phyloP scores from a whole-genome alignment of 1,140 invertebrate species.

The Cyrtorhinus lividipennis region DNA sequence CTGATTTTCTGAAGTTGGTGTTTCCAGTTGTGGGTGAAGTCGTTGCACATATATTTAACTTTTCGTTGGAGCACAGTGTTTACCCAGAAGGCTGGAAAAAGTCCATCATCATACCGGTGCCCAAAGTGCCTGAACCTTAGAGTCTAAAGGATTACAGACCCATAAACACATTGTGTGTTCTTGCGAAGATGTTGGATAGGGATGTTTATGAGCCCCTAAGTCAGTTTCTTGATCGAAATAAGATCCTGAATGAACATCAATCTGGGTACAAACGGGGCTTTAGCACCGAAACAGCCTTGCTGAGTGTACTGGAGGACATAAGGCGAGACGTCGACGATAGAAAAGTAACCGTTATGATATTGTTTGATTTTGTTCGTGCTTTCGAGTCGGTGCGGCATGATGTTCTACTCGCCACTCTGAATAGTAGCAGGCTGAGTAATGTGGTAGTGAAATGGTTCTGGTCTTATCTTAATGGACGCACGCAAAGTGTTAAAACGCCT shows the following conservation, averaged over 20 bases:
- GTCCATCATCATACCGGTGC: background rate
- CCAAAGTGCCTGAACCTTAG: background rate
- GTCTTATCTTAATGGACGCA: background rate
- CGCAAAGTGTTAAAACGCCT: background rate
- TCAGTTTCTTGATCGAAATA: background rate
- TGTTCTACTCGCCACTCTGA: background rate
- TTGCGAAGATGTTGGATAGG: background rate
- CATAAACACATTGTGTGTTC: background rate
- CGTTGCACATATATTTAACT: background rate
- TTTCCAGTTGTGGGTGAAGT: background rate
- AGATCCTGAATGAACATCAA: background rate
- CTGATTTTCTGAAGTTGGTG: background rate
- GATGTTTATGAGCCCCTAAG: background rate
- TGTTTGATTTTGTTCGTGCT: slow-evolving; percentile 9
- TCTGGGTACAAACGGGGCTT: background rate
- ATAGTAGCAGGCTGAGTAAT: background rate
- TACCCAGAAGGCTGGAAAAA: background rate
- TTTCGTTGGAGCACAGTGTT: background rate
- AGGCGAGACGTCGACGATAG: background rate
- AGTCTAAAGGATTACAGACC: background rate
- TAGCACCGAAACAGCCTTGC: slow-evolving; percentile 8
- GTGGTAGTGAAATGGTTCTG: background rate
- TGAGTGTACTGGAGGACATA: background rate
- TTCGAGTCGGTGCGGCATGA: background rate
- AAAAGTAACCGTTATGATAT: slow-evolving; percentile 1